These are phyloP conservation scores for Physeter macrocephalus DNA, from an alignment of 2,113 vertebrate genomes.

Conservation along the genomic window DNA sequence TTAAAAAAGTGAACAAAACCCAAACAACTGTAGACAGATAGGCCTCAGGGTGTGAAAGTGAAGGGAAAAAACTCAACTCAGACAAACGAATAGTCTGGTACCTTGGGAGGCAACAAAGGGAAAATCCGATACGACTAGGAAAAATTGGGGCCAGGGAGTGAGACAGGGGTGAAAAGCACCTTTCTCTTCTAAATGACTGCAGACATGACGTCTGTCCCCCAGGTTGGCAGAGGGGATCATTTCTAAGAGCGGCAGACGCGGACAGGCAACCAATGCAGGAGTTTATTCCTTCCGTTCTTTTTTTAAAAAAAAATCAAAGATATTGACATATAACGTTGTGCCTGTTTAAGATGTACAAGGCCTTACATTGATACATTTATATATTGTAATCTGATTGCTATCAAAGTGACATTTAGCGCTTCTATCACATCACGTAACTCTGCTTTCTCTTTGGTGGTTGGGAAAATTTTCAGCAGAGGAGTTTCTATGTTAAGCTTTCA, in stretches of 20 bases:
- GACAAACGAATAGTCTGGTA: not conserved
- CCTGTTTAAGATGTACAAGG: not conserved
- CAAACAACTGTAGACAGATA: not conserved
- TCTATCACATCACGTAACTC: rapidly evolving
- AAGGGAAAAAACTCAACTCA: not conserved
- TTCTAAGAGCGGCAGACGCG: not conserved
- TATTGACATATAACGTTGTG: too few species aligned
- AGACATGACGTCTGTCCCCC: not conserved
- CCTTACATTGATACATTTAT: not conserved
- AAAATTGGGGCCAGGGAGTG: not conserved
- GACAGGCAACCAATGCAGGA: not conserved
- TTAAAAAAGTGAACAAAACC: not conserved
- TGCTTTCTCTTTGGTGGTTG: not conserved
- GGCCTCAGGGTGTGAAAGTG: not conserved
- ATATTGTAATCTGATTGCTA: not conserved
- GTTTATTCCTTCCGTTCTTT: not conserved
- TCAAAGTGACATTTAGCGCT: not conserved
- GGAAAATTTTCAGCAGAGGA: not conserved
- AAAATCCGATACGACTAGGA: not conserved
- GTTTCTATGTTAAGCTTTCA: not conserved
- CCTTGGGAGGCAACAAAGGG: not conserved
- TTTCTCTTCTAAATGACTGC: constrained; percentile 44
- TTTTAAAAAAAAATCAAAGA: too few species aligned
- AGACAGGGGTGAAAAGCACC: not conserved
- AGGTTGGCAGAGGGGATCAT: not conserved